Base-by-base conservation (phyloP, 2,888 invertebrate genomes). In the Lamellibrachia satsuma region DNA sequence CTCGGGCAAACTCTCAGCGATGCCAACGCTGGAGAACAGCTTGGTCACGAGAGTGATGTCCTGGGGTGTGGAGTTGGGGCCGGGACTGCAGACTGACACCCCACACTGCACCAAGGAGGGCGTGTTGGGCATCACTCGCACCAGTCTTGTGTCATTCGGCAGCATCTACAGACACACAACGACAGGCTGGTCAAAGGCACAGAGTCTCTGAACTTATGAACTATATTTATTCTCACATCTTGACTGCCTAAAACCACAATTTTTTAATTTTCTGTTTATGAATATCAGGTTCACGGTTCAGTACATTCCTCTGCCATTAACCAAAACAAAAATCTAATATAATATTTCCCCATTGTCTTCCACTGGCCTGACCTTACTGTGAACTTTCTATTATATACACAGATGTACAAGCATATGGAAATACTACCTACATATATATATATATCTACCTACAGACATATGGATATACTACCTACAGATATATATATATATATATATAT, bases 41-140 rank as follows among this genome's bases (percentile, higher is more conserved):
- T 94, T 94, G 22, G 93, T 93, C n/a, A 96, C 96, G 9, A 96
- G 92, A 9, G 95, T 94, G 2, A 94, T 94, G 93, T 96, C 96
- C 27, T 94, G 97, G 7, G 97, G 96, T 0, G 97, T 96, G 0
- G 97, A 97, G 92, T 27, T 7, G 3, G 97, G 97, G 0, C 99
- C 99, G 2, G 98, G 97, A 60, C 98, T 98, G 95, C 98, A 98
- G 0, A 98, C 99, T 0, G 98, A 98, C 0, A 98, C 98, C 0
- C 98, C 98, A 93, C 97, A 97, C 3, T 98, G 98, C 0, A 98
- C 98, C 55, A 98, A 96, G 97, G 98, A 97, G 0, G 99, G 98
- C 2, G 98, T 98, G 96, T 99, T 99, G 0, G 99, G 99, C 98
- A 99, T 98, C 3, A 98, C 98, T 92, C 99, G 97, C 90, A 99